These are phyloP conservation scores for Tetragnatha montana DNA, from an alignment of 2,888 invertebrate genomes.

Conservation along the genomic window DNA sequence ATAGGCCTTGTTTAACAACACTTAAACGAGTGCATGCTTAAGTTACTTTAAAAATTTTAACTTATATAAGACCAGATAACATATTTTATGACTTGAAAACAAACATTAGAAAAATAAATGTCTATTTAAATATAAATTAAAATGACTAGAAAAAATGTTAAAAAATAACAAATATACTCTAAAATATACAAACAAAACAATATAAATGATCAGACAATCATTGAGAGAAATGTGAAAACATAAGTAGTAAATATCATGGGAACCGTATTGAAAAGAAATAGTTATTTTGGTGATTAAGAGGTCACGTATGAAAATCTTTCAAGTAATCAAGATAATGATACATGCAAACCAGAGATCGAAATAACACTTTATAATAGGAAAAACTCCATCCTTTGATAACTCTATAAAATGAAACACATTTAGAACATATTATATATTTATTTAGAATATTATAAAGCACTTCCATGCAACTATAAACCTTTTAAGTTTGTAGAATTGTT, in stretches of 20 bases:
- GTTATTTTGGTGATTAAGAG: not conserved
- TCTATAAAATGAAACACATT: constrained; percentile 64
- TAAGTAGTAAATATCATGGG: not conserved
- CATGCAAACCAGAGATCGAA: not conserved
- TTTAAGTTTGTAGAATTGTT: constrained; percentile 55
- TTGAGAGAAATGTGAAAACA: not conserved
- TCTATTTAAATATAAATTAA: constrained; percentile 5
- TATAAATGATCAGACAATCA: not conserved
- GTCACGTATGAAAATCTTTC: not conserved
- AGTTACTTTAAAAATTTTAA: not conserved
- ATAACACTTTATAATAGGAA: constrained; percentile 40
- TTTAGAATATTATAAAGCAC: constrained; percentile 56
- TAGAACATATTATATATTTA: constrained; percentile 58
- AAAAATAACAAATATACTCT: not conserved
- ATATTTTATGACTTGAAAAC: constrained; percentile 1
- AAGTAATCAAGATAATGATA: constrained; percentile 3
- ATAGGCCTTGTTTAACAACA: not conserved
- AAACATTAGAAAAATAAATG: not conserved
- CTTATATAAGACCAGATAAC: not conserved
- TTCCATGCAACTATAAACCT: constrained; percentile 67
- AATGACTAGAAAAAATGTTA: constrained; percentile 23
- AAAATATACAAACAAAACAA: not conserved
- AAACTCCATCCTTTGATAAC: constrained; percentile 31
- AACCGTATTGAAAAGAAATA: constrained; percentile 2
- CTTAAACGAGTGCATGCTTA: not conserved